These are phyloP conservation scores for Mastigias papua DNA, from an alignment of 30 jellyfish, hydroid and myxozoan species.

Conservation along the genomic window DNA sequence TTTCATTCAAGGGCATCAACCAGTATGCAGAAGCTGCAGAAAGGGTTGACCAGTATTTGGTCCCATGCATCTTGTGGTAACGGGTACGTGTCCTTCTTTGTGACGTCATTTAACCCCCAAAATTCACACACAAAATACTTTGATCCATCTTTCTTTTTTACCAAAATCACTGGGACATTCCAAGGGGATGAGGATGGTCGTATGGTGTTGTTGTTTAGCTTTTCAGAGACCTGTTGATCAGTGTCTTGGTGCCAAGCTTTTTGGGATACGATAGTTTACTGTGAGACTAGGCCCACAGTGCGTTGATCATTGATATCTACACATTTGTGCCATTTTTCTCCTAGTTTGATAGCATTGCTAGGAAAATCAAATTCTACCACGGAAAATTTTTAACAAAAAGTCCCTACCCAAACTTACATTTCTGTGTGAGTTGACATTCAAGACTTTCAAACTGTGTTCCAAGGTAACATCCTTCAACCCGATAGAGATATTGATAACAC, in stretches of 20 bases:
- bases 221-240: neutral
- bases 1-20: constrained; percentile 22
- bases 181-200: constrained; percentile 61
- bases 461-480: constrained; percentile 28
- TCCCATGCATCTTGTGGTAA: constrained; percentile 68
- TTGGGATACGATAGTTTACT: constrained; percentile 26
- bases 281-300: constrained; percentile 35
- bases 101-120: constrained; percentile 43
- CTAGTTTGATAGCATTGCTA: constrained; percentile 42
- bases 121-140: constrained; percentile 55
- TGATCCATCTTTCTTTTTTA: constrained; percentile 15
- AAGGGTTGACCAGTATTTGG: too few species aligned
- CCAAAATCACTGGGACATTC: constrained; percentile 47
- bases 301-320: constrained; percentile 8
- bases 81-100: constrained; percentile 65
- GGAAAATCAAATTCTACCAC: constrained; percentile 48
- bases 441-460: constrained; percentile 11
- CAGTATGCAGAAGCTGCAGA: too few species aligned
- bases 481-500: constrained; percentile 27
- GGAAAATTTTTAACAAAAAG: constrained; percentile 36
- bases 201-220: constrained; percentile 30
- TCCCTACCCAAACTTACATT: constrained; percentile 51
- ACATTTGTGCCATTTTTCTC: constrained; percentile 24
- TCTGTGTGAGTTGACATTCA: neutral
- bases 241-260: constrained; percentile 31